Percentiles rank a stretch among this genome's conserved stretches.
Evolutionary conservation across 2,888 invertebrate species (phyloP).

Genomic region (Orchestes rusci): DNA sequence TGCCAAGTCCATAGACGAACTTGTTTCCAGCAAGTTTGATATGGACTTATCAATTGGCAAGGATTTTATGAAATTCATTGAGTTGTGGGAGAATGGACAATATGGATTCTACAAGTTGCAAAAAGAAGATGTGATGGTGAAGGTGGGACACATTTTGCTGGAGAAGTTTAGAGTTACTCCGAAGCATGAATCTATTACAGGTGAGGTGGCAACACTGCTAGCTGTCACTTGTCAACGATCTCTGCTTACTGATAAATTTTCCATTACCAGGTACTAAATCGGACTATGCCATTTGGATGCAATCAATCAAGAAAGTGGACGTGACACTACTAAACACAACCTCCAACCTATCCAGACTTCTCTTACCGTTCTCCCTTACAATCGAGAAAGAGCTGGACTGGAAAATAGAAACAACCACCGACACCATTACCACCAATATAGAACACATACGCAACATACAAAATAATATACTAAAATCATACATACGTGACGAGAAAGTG

Average conservation of each 20-base stretch:
- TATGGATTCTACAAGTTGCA: constrained; percentile 26
- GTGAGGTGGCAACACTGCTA: background rate
- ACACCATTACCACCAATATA: no score
- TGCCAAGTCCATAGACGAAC: constrained; percentile 11
- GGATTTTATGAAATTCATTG: constrained; percentile 23
- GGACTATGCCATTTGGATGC: no score
- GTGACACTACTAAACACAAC: no score
- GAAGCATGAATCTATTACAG: constrained; percentile 5
- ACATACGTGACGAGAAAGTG: no score
- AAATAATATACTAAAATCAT: no score
- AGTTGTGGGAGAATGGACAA: constrained; percentile 24
- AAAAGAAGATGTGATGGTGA: constrained; percentile 26
- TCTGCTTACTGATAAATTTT: background rate
- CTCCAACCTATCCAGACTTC: no score
- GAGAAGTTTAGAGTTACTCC: constrained; percentile 17
- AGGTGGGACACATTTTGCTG: constrained; percentile 27
- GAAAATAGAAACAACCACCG: no score
- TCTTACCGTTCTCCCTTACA: no score
- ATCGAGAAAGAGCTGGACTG: no score
- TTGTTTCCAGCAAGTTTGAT: constrained; percentile 19
- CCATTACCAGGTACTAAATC: constrained; percentile 6
- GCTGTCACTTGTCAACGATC: background rate
- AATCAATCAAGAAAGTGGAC: no score
- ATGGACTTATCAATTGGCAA: constrained; percentile 14
- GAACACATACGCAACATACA: no score